Base-by-base conservation (phyloP, 2,888 invertebrate genomes). In the Hoplodrina ambigua region DNA sequence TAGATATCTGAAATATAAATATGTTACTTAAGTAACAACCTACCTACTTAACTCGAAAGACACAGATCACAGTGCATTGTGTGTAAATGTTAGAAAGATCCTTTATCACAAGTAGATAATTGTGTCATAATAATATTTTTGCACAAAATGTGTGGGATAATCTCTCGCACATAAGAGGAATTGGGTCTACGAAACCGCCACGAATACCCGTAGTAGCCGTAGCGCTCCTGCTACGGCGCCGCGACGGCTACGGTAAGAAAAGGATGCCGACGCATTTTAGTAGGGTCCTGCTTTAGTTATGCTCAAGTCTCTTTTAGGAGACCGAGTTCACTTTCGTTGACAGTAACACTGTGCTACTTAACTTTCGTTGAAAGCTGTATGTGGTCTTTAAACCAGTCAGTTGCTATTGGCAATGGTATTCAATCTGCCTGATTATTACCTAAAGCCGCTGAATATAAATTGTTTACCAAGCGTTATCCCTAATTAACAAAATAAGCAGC, bases 271-370 rank as follows among this genome's bases (percentile, higher is more conserved):
- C 60, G 63, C 55, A 64, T 64, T 76, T 25, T 71, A 60, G 75
- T 64, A 74, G 74, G 57, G 73, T 44, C 57, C 56, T 58, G 54
- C 46, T 54, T 4, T 13, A 25, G 17, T 11, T 5, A 10, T 56
- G 63, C 33, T 77, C 71, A 71, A 75, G 75, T 64, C 56, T 71
- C 52, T 71, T 64, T 69, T 74, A 58, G 58, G 76, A 57, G 62
- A 62, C 54, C 54, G 53, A 76, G 75, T 77, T 60, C 71, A 76
- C 71, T 75, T 76, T 71, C 55, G 74, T 41, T 46, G 52, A 76
- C 58, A 50, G 69, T 60, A 63, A 59, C 64, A 50, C 57, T 62
- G 53, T 69, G 56, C 49, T 49, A 74, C 57, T 69, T 74, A 59
- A 67, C 61, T 58, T 74, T 56, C 33, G 53, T 37, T 54, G 25